Conservation (phyloP, 2,888 invertebrate genomes). For the Agriopis marginaria region DNA sequence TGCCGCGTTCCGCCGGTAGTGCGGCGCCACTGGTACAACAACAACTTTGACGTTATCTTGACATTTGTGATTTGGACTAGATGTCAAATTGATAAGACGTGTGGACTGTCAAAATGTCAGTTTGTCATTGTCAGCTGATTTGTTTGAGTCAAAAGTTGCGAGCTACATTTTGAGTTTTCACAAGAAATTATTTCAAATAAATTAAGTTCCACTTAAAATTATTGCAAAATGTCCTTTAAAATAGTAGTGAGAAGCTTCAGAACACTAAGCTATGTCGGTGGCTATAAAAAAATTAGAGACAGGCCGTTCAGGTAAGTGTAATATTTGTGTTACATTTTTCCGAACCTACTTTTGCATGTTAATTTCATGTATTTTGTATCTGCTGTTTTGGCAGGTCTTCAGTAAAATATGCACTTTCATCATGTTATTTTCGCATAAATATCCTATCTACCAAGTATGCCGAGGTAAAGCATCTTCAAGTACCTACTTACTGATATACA, state of each 20-base stretch:
- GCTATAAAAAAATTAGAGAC: conserved; percentile 72
- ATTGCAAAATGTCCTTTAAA: conserved; percentile 71
- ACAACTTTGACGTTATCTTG: conserved; percentile 48
- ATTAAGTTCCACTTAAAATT: conserved; percentile 18
- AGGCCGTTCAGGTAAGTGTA: conserved; percentile 70
- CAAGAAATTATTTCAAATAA: conserved; percentile 2
- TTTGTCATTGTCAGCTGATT: conserved; percentile 21
- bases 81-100: conserved; percentile 34
- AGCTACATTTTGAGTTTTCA: conserved; percentile 6
- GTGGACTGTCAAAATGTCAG: conserved; percentile 44
- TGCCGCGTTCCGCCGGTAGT: conserved; percentile 57
- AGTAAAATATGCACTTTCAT: background rate
- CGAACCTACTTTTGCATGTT: background rate
- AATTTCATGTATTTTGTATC: background rate
- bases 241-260: conserved; percentile 68
- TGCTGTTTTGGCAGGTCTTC: background rate
- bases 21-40: conserved; percentile 61
- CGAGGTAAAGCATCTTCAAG: background rate
- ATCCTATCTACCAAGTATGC: background rate
- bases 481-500: background rate
- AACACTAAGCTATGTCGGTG: conserved; percentile 74
- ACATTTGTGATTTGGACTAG: background rate
- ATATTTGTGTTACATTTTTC: background rate
- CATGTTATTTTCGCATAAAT: background rate
- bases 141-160: conserved; percentile 13